A percentile compares a stretch with the other conserved stretches of the same genome.
Evolutionary conservation across 2,888 invertebrate genomes (phyloP).

Genomic region (Brachylomia viminalis): DNA sequence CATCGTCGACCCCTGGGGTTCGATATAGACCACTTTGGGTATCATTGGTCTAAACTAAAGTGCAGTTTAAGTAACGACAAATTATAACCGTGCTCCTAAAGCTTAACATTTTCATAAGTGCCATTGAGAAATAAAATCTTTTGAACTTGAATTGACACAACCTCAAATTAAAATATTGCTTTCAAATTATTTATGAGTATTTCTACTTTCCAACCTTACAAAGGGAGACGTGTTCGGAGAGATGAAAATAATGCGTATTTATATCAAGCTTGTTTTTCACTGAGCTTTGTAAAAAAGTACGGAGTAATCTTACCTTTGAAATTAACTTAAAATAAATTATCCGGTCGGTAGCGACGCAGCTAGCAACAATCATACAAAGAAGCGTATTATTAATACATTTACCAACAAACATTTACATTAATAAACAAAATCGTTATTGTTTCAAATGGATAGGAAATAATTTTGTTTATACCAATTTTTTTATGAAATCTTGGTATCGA

Average conservation of each 20-base stretch:
- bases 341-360: too few relatives aligned
- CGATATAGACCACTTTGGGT: too few relatives aligned
- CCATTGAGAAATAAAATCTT: too few relatives aligned
- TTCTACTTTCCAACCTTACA: slow-evolving; percentile 3
- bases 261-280: slow-evolving; percentile 1
- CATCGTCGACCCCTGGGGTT: too few relatives aligned
- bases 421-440: too few relatives aligned
- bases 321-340: slow-evolving; percentile 9
- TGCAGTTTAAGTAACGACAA: too few relatives aligned
- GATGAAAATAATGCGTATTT: slow-evolving; percentile 14
- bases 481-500: not conserved
- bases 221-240: not conserved
- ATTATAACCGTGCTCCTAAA: not conserved
- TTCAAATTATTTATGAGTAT: slow-evolving; percentile 13
- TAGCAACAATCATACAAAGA: not conserved
- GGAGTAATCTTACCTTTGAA: not conserved
- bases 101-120: not conserved
- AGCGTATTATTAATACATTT: too few relatives aligned
- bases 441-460: not conserved
- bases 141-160: not conserved
- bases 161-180: not conserved
- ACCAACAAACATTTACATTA: too few relatives aligned
- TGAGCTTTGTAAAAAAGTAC: slow-evolving; percentile 8
- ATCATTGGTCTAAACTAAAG: too few relatives aligned
- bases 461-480: not conserved